Evolutionary conservation across 2,888 invertebrate genomes (phyloP), one percentile per base, ranked within the genome.

Genomic region (Leucophenga montana): DNA sequence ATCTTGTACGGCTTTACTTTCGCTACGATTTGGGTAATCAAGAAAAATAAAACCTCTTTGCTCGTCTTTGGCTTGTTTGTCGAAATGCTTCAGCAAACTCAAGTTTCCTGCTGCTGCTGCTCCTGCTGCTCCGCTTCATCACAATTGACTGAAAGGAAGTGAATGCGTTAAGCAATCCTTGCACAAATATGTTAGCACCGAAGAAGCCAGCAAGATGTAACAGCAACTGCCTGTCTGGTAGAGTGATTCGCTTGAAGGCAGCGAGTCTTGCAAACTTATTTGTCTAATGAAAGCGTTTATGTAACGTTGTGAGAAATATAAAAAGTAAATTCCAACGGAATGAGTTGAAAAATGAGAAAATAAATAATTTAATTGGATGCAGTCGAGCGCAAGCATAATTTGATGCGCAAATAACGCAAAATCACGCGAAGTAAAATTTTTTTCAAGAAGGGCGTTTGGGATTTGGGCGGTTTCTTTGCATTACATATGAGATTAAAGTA

Each of bases 301-400:
- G n/a, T n/a, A n/a, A n/a, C n/a, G n/a, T n/a, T n/a, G n/a, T n/a
- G n/a, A n/a, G n/a, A n/a, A n/a, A n/a, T 18, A 22, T 13, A 22
- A 22, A 56, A 22, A 56, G 22, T 5, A 56, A 56, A 56, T 53
- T n/a, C n/a, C n/a, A n/a, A n/a, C n/a, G 53, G 20, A n/a, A n/a
- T 18, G 6, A 53, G 13, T 16, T 14, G 20, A 20, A 56, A 56
- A 56, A 56, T 8, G 5, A 22, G 20, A 56, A 56, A 56, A 56
- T 14, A 27, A 53, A 39, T 39, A 56, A 66, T 66, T 54, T 66
- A 66, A 66, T 56, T 66, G 66, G 54, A 56, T 22, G 66, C 56
- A 66, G 39, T 56, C 33, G 54, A 33, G 66, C 39, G 50, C 16
- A 20, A 27, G 31, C 50, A 65, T 13, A 65, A 65, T 27, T 65